phyloP scores from a whole-genome alignment of 2,797 vertebrate genomes.

The Tachyglossus aculeatus region DNA sequence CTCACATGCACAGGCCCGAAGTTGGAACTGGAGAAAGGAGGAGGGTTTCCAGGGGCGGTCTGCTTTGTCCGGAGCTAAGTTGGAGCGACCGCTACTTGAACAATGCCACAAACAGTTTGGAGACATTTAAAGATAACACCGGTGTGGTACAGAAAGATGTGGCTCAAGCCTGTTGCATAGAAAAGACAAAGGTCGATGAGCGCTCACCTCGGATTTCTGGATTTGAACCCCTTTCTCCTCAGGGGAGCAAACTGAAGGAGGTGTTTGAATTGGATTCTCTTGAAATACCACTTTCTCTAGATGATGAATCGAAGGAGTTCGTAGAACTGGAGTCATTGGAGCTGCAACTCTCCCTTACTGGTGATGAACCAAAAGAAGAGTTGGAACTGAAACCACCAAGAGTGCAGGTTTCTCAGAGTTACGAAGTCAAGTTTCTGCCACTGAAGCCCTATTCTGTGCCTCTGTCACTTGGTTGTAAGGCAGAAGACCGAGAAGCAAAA shows the following conservation, averaged over 20 bases:
- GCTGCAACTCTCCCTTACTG: background rate
- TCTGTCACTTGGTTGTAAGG: background rate
- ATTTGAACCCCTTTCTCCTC: background rate
- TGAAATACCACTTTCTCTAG: slow-evolving; percentile 20
- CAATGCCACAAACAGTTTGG: no score
- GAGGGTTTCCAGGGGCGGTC: no score
- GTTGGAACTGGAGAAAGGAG: slow-evolving; percentile 9
- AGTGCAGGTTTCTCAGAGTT: background rate
- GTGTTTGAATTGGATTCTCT: slow-evolving; percentile 32
- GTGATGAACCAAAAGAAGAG: slow-evolving; percentile 27
- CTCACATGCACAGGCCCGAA: background rate
- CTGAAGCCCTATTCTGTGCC: slow-evolving; percentile 16
- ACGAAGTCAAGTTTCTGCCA: slow-evolving; percentile 6
- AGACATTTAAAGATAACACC: background rate
- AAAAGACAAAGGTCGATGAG: background rate
- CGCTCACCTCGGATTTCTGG: background rate
- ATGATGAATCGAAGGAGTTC: slow-evolving; percentile 35
- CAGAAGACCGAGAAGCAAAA: slow-evolving; percentile 1
- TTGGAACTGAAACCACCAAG: background rate
- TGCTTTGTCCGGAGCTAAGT: background rate
- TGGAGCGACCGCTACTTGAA: slow-evolving; percentile 8
- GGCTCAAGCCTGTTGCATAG: background rate
- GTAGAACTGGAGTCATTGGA: slow-evolving; percentile 46
- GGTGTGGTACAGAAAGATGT: background rate
- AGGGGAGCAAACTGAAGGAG: slow-evolving; percentile 6